Percentiles rank a stretch among this genome's conserved stretches.
phyloP scores from a whole-genome alignment of 2,797 vertebrate genomes.

The Arrhamphus sclerolepis region DNA sequence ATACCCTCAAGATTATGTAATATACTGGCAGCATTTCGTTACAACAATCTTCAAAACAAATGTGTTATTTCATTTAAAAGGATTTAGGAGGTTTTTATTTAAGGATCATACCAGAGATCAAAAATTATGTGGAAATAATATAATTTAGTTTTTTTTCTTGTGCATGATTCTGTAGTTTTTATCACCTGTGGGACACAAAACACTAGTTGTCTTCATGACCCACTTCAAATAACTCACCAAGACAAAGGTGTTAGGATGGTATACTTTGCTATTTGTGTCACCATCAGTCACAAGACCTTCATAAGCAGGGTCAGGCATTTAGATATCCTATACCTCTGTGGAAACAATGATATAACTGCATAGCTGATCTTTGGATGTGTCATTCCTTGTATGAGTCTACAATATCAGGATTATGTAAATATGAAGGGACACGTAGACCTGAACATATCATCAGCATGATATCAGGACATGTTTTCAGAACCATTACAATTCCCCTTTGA shows the following conservation, averaged over 20 bases:
- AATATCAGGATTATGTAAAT: neutral
- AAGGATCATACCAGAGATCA: too few species aligned
- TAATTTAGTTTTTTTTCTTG: neutral
- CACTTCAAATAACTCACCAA: slow-evolving; percentile 33
- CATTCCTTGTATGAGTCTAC: neutral
- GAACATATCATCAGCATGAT: slow-evolving; percentile 3
- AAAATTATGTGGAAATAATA: neutral
- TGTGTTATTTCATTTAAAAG: too few species aligned
- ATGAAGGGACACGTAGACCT: slow-evolving; percentile 1
- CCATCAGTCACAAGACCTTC: too few species aligned
- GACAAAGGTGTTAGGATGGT: slow-evolving; percentile 50
- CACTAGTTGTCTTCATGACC: slow-evolving; percentile 39
- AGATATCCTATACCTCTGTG: slow-evolving; percentile 11
- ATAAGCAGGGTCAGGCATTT: too few species aligned
- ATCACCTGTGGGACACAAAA: slow-evolving; percentile 25
- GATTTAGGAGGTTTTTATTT: too few species aligned
- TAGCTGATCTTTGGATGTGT: neutral
- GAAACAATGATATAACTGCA: slow-evolving; percentile 4
- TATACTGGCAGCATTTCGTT: neutral
- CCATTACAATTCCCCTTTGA: slow-evolving; percentile 6
- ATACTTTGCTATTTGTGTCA: neutral
- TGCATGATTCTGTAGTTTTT: neutral
- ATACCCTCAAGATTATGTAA: slow-evolving; percentile 32
- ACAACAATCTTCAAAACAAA: slow-evolving; percentile 5
- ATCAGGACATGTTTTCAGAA: slow-evolving; percentile 19